Percentiles rank a stretch among this genome's conserved stretches.
Conservation (phyloP, 2,888 invertebrate species). For the Eledone cirrhosa region DNA sequence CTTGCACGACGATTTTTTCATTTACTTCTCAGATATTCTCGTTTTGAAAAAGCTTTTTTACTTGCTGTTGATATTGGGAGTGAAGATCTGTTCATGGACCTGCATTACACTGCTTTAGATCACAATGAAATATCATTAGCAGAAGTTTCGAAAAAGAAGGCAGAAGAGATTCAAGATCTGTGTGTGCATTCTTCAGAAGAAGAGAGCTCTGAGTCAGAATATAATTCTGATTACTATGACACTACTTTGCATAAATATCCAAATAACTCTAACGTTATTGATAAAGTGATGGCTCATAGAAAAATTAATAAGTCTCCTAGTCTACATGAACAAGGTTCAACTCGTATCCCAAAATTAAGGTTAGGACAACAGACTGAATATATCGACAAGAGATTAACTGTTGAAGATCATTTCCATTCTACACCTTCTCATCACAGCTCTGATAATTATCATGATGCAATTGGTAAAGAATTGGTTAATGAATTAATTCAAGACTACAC, state of each 20-base stretch:
- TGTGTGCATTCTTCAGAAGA: background rate
- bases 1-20: slow-evolving; percentile 88
- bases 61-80: slow-evolving; percentile 86
- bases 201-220: background rate
- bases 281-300: too few relatives aligned
- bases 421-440: background rate
- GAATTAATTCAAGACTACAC: slow-evolving; percentile 57
- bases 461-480: slow-evolving; percentile 43
- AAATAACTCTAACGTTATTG: background rate
- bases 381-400: background rate
- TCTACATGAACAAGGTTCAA: background rate
- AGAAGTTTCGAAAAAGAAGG: slow-evolving; percentile 61
- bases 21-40: slow-evolving; percentile 75
- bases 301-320: background rate
- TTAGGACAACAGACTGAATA: background rate
- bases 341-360: background rate
- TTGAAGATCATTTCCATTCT: background rate
- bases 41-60: slow-evolving; percentile 81
- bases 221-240: background rate
- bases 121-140: slow-evolving; percentile 63
- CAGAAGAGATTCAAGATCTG: slow-evolving; percentile 41
- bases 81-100: slow-evolving; percentile 82
- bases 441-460: slow-evolving; percentile 38
- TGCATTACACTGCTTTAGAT: slow-evolving; percentile 64
- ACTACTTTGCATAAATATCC: too few relatives aligned